Conservation (phyloP, 2,888 invertebrate genomes). For the Tethea ocularis region DNA sequence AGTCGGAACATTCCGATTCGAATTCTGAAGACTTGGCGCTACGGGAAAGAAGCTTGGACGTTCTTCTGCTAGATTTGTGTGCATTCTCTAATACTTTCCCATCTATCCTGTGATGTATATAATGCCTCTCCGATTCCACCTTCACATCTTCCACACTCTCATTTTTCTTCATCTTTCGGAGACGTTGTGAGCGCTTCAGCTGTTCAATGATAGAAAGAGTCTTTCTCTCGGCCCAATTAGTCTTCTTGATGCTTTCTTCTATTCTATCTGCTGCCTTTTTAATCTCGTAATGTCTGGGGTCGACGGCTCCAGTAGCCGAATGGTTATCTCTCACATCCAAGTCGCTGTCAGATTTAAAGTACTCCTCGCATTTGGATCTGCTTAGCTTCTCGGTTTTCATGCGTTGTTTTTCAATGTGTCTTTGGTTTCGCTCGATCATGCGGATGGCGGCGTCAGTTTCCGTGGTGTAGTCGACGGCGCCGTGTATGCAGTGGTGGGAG, state of each 20-base stretch:
- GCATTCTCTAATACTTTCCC: slow-evolving; percentile 81
- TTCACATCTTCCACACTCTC: slow-evolving; percentile 77
- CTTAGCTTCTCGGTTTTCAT: slow-evolving; percentile 70
- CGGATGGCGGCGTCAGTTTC: slow-evolving; percentile 84
- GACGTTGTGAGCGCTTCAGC: slow-evolving; percentile 72
- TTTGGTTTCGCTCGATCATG: slow-evolving; percentile 85
- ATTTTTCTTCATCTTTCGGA: slow-evolving; percentile 70
- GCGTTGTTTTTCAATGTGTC: slow-evolving; percentile 83
- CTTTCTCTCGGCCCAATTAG: slow-evolving; percentile 78
- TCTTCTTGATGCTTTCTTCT: slow-evolving; percentile 78
- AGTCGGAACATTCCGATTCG: slow-evolving; percentile 88
- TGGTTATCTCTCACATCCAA: slow-evolving; percentile 58
- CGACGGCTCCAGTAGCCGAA: slow-evolving; percentile 42
- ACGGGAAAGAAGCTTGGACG: slow-evolving; percentile 78
- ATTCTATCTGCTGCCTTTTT: slow-evolving; percentile 71
- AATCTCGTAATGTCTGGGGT: slow-evolving; percentile 62
- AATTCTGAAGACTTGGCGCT: slow-evolving; percentile 90
- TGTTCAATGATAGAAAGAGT: slow-evolving; percentile 78
- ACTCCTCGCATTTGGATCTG: slow-evolving; percentile 68
- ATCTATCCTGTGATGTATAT: slow-evolving; percentile 75
- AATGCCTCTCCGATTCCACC: slow-evolving; percentile 73
- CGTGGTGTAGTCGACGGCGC: slow-evolving; percentile 80
- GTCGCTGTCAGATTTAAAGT: slow-evolving; percentile 71
- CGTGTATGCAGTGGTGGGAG: slow-evolving; percentile 77
- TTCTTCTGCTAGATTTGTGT: slow-evolving; percentile 78